Percentiles rank a stretch among this genome's conserved stretches.
Conservation (phyloP, 1,140 invertebrate species). For the Microvelia longipes region DNA sequence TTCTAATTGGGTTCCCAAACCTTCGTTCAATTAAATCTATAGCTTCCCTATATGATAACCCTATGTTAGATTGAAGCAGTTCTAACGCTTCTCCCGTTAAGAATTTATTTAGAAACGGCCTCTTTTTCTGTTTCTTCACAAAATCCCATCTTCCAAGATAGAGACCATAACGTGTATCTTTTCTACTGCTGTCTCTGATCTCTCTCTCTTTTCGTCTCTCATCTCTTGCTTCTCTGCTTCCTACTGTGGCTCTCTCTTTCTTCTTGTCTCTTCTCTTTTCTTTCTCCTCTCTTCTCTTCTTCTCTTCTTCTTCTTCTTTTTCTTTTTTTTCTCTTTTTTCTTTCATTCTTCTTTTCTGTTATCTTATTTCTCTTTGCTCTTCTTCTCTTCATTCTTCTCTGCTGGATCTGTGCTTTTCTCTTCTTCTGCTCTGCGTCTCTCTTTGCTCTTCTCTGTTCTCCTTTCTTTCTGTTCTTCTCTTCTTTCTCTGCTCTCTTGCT, state of each 20-base stretch:
- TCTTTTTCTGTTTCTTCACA: neutral
- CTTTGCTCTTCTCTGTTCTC: too few relatives aligned
- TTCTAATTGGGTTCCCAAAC: too few relatives aligned
- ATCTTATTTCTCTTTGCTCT: slow-evolving; percentile 51
- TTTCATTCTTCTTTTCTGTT: slow-evolving; percentile 79
- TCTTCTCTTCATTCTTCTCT: neutral
- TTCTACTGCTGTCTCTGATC: neutral
- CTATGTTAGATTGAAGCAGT: too few relatives aligned
- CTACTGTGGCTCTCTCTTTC: slow-evolving; percentile 87
- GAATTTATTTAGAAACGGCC: too few relatives aligned
- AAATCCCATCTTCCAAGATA: neutral
- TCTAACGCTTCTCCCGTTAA: too few relatives aligned
- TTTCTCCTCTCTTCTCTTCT: slow-evolving; percentile 52
- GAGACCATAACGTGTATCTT: neutral
- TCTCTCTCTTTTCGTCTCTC: slow-evolving; percentile 29
- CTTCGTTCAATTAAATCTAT: too few relatives aligned
- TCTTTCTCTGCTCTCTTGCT: too few relatives aligned
- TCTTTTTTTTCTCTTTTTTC: slow-evolving; percentile 88
- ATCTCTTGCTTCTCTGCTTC: slow-evolving; percentile 55
- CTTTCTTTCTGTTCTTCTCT: too few relatives aligned
- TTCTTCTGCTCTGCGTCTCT: too few relatives aligned
- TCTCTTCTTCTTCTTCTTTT: slow-evolving; percentile 54
- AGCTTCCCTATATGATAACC: too few relatives aligned
- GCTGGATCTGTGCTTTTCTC: too few relatives aligned
- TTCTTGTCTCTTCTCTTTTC: slow-evolving; percentile 48